A percentile compares a stretch with the other conserved stretches of the same genome.
phyloP scores from a whole-genome alignment of 2,113 vertebrate species.

The Porphyrio hochstetteri region DNA sequence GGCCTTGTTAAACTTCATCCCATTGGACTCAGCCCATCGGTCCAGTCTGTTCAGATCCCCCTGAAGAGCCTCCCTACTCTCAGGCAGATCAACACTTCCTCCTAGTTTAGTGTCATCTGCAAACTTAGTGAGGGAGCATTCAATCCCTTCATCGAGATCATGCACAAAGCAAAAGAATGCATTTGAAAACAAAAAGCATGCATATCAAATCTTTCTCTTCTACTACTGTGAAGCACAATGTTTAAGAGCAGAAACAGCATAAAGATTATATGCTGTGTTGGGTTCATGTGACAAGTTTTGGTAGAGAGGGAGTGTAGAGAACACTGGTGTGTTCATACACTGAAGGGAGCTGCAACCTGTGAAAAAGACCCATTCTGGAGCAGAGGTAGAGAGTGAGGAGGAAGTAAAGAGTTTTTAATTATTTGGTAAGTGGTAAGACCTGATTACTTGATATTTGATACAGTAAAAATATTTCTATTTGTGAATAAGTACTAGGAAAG shows the following conservation, averaged over 20 bases:
- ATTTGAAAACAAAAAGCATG: neutral
- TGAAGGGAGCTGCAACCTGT: neutral
- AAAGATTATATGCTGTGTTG: fast-evolving
- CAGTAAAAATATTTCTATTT: neutral
- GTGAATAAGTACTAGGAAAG: neutral
- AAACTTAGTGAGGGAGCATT: no score
- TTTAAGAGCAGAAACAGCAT: neutral
- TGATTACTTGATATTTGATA: neutral
- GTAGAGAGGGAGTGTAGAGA: neutral
- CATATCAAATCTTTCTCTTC: neutral
- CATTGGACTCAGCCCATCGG: no score
- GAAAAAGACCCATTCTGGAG: neutral
- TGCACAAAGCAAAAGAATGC: fast-evolving
- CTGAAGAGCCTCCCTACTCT: no score
- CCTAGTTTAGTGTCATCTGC: no score
- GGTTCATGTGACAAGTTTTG: neutral
- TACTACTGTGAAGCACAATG: neutral
- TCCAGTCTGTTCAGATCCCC: no score
- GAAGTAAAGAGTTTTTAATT: neutral
- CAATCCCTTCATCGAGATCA: no score
- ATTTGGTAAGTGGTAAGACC: neutral
- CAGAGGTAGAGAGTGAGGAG: neutral
- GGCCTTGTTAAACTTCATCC: no score
- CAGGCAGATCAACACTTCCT: no score
- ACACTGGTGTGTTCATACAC: neutral